These are phyloP conservation scores for Elmis aenea DNA, from an alignment of 2,888 invertebrate species.

Conservation along the genomic window DNA sequence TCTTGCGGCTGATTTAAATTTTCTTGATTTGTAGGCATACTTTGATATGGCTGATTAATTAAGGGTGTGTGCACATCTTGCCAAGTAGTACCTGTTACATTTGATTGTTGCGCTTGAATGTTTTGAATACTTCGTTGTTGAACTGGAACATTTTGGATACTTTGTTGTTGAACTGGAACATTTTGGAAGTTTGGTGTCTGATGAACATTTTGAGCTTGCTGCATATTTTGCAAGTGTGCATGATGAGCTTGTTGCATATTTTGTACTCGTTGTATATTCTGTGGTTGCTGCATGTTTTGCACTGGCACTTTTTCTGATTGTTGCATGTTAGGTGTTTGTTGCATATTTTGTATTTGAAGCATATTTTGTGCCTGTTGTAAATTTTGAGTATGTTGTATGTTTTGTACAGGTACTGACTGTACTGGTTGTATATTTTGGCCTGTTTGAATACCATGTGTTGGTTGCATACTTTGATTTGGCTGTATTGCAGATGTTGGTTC, in stretches of 20 bases:
- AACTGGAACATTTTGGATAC: too few species aligned
- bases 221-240: conserved; percentile 1
- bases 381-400: conserved; percentile 1
- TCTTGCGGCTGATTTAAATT: too few species aligned
- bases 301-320: too few species aligned
- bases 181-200: not conserved
- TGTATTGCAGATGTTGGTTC: not conserved
- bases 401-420: too few species aligned
- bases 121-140: too few species aligned
- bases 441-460: too few species aligned
- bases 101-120: too few species aligned
- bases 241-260: conserved; percentile 1
- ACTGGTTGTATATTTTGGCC: too few species aligned
- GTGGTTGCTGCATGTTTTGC: conserved; percentile 8
- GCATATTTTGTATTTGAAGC: not conserved
- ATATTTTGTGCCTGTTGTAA: conserved; percentile 1
- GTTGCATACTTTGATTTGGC: not conserved
- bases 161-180: too few species aligned
- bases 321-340: not conserved
- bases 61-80: too few species aligned
- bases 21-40: not conserved
- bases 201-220: not conserved
- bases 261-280: conserved; percentile 8
- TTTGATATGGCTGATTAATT: too few species aligned
- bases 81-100: too few species aligned